These are phyloP conservation scores for Caradrina clavipalpis DNA, from an alignment of 2,888 invertebrate species.

Conservation along the genomic window DNA sequence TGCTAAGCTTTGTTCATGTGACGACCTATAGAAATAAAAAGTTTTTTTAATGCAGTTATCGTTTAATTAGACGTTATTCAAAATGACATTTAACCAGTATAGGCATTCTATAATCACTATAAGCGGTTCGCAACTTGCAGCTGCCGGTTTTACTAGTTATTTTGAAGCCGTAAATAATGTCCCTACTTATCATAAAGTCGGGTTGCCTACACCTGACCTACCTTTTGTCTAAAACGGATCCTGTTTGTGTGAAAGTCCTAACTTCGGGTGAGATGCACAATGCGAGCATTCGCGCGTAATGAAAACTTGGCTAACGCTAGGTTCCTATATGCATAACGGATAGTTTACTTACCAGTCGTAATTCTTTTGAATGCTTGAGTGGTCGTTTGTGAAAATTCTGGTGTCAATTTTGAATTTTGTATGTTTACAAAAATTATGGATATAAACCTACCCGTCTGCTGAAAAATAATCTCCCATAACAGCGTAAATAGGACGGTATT, in stretches of 20 bases:
- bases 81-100: conserved; percentile 16
- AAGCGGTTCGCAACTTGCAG: conserved; percentile 21
- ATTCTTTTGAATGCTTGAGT: no score
- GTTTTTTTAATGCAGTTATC: background rate
- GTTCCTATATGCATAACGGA: no score
- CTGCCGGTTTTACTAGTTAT: conserved; percentile 18
- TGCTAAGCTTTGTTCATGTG: no score
- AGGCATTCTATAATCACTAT: no score
- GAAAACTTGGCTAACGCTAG: background rate
- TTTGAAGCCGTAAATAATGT: conserved; percentile 1
- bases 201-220: conserved; percentile 5
- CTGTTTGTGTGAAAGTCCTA: conserved; percentile 26
- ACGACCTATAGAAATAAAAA: background rate
- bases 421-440: no score
- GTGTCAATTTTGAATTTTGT: no score
- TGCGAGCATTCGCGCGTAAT: background rate
- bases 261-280: conserved; percentile 11
- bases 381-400: no score
- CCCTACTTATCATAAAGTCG: background rate
- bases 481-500: no score
- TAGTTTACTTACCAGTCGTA: no score
- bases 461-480: no score
- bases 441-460: no score
- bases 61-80: background rate
- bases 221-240: conserved; percentile 13